These are phyloP conservation scores for Tylochromis polylepis DNA, from an alignment of 2,113 vertebrate genomes.

Conservation along the genomic window DNA sequence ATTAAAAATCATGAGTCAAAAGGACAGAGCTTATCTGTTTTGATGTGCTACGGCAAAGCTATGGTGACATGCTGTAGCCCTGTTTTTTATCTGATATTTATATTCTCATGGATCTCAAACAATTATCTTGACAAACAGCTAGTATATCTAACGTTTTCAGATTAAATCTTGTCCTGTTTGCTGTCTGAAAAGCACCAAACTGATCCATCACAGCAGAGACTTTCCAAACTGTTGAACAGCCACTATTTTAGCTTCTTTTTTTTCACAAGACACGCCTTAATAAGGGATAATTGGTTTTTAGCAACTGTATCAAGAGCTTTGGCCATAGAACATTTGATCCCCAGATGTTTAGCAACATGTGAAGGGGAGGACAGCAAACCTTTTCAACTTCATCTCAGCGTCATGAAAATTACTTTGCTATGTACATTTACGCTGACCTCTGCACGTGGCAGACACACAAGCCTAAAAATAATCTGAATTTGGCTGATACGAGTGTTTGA, in stretches of 20 bases:
- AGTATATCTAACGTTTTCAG: not conserved
- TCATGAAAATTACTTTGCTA: constrained; percentile 55
- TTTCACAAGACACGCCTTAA: constrained; percentile 11
- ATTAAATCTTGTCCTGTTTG: constrained; percentile 8
- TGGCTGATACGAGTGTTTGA: constrained; percentile 6
- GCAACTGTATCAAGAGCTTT: constrained; percentile 36
- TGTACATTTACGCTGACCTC: constrained; percentile 16
- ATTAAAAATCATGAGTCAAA: not conserved
- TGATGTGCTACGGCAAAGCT: not conserved
- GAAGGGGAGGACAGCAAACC: constrained; percentile 17
- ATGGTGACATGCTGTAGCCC: not conserved
- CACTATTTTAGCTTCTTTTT: not conserved
- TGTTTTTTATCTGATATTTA: not conserved
- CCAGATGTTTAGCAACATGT: constrained; percentile 56
- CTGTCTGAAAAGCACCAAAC: constrained; percentile 60
- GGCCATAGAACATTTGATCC: constrained; percentile 54
- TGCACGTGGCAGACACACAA: not conserved
- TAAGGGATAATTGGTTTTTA: constrained; percentile 23
- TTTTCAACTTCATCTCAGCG: constrained; percentile 45
- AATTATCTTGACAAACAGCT: not conserved
- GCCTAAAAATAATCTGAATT: constrained; percentile 22
- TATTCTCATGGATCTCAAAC: not conserved
- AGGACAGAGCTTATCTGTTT: not conserved
- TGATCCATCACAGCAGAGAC: not conserved
- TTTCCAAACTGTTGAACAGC: not conserved